Conservation (phyloP, 2,113 vertebrate species). For the Rhinolophus sinicus region DNA sequence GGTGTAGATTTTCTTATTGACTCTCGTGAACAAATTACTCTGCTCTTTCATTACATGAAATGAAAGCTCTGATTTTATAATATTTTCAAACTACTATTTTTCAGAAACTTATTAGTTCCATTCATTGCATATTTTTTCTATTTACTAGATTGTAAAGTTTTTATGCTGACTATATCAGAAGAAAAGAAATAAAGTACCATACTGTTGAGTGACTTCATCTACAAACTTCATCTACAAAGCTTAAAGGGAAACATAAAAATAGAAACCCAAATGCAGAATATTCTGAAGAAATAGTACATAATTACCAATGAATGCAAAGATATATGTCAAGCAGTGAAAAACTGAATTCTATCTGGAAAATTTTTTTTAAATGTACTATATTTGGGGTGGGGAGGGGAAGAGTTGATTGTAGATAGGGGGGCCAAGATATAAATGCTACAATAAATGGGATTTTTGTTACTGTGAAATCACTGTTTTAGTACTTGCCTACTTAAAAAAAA, state of each 20-base stretch:
- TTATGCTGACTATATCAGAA: constrained; percentile 3
- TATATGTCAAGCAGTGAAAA: constrained; percentile 70
- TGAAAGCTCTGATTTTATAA: constrained; percentile 18
- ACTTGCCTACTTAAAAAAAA: constrained; percentile 73
- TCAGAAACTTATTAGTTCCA: not conserved
- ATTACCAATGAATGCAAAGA: constrained; percentile 72
- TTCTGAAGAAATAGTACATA: constrained; percentile 72
- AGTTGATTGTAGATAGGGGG: constrained; percentile 44
- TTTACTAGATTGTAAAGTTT: constrained; percentile 4
- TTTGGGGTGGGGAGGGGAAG: constrained; percentile 70
- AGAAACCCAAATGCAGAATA: constrained; percentile 73
- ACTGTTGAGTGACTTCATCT: constrained; percentile 53
- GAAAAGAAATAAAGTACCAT: constrained; percentile 60
- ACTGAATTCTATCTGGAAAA: constrained; percentile 82
- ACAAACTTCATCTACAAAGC: constrained; percentile 35
- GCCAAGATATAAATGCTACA: constrained; percentile 76
- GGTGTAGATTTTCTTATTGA: not conserved
- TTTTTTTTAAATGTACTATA: constrained; percentile 78
- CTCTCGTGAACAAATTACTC: not conserved
- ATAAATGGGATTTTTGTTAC: constrained; percentile 84
- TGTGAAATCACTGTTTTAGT: constrained; percentile 74
- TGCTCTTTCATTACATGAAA: not conserved
- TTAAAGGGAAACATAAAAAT: constrained; percentile 70
- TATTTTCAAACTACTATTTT: not conserved
- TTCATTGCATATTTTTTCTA: not conserved